Evolutionary conservation across 2,888 invertebrate genomes (phyloP).

Genomic region (Actias luna): DNA sequence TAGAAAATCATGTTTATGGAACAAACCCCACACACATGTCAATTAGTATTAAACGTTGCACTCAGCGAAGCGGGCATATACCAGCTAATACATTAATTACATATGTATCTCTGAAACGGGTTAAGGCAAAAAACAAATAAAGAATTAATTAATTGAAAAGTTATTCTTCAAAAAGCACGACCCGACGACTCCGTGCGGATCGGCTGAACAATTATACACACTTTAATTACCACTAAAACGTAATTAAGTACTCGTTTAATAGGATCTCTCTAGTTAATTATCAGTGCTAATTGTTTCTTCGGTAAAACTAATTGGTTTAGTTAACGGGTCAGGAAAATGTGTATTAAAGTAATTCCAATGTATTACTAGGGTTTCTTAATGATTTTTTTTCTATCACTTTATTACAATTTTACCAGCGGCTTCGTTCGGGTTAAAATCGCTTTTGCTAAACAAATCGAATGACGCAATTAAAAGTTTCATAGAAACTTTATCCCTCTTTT

Average conservation of each 20-base stretch:
- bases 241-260: slow-evolving; percentile 64
- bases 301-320: slow-evolving; percentile 38
- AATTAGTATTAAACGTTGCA: too few relatives aligned
- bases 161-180: neutral
- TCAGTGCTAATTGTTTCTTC: slow-evolving; percentile 49
- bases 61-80: too few relatives aligned
- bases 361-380: slow-evolving; percentile 11
- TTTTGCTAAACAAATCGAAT: too few relatives aligned
- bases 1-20: too few relatives aligned
- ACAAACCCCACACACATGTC: too few relatives aligned
- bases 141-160: neutral
- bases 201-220: slow-evolving; percentile 26
- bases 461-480: too few relatives aligned
- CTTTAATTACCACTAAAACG: slow-evolving; percentile 57
- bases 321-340: slow-evolving; percentile 13
- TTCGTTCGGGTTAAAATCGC: too few relatives aligned
- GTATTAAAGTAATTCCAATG: slow-evolving; percentile 8
- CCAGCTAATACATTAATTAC: neutral
- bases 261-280: slow-evolving; percentile 53
- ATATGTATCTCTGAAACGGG: neutral
- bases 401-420: neutral
- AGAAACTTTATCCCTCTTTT: too few relatives aligned
- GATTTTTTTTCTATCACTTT: neutral
- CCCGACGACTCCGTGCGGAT: neutral
- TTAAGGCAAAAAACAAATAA: neutral